A percentile compares a stretch with the other conserved stretches of the same genome.
Evolutionary conservation across 2,888 invertebrate genomes (phyloP).

Genomic region (Branchellion lobata): DNA sequence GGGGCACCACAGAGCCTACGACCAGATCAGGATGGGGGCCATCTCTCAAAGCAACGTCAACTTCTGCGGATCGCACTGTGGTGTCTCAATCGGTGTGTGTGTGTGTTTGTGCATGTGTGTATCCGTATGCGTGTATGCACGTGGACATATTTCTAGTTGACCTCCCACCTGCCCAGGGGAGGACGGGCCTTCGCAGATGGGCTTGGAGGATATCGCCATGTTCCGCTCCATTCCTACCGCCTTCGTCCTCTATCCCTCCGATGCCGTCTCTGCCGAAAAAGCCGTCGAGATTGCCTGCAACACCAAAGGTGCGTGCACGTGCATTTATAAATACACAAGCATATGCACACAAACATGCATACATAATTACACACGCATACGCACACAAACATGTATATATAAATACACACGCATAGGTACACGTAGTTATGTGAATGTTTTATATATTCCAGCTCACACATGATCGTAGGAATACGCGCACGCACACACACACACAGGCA

Average conservation of each 20-base stretch:
- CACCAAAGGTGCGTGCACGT: conserved; percentile 68
- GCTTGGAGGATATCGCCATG: conserved; percentile 93
- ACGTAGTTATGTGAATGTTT: too few relatives aligned
- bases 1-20: conserved; percentile 86
- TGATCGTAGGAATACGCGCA: too few relatives aligned
- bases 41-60: conserved; percentile 97
- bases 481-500: too few relatives aligned
- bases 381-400: too few relatives aligned
- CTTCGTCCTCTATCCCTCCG: conserved; percentile 74
- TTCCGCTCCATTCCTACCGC: conserved; percentile 83
- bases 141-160: not conserved
- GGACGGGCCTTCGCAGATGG: conserved; percentile 99
- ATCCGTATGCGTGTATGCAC: not conserved
- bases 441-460: too few relatives aligned
- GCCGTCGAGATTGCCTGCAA: conserved; percentile 94
- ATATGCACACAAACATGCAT: too few relatives aligned
- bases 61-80: conserved; percentile 94
- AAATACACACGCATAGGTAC: too few relatives aligned
- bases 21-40: conserved; percentile 99
- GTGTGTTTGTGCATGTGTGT: too few relatives aligned
- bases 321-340: too few relatives aligned
- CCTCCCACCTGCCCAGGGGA: too few relatives aligned
- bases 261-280: conserved; percentile 90
- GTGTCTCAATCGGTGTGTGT: conserved; percentile 83
- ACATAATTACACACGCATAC: too few relatives aligned